Conservation (phyloP, 2,888 invertebrate species). For the Adelognathus sp. region DNA sequence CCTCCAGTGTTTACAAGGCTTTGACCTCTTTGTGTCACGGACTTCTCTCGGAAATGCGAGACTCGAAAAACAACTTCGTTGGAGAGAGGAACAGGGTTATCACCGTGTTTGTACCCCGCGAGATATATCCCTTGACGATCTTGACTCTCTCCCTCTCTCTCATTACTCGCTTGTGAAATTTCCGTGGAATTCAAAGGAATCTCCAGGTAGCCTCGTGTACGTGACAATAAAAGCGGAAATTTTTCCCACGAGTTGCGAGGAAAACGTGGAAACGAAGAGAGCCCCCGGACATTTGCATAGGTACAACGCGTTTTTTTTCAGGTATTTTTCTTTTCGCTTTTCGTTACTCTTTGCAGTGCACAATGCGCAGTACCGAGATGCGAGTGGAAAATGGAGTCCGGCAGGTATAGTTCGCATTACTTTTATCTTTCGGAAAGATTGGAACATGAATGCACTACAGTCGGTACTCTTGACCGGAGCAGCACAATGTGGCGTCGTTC, state of each 20-base stretch:
- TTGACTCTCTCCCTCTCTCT: slow-evolving; percentile 28
- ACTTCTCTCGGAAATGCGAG: slow-evolving; percentile 48
- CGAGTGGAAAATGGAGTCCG: neutral
- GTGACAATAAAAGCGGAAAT: slow-evolving; percentile 18
- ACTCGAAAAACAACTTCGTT: slow-evolving; percentile 55
- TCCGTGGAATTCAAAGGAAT: slow-evolving; percentile 45
- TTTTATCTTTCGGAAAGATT: too few species aligned
- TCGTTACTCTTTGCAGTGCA: neutral
- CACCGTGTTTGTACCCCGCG: neutral
- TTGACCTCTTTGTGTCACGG: slow-evolving; percentile 55
- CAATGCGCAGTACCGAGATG: neutral
- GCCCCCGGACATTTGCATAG: neutral
- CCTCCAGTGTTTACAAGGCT: slow-evolving; percentile 48
- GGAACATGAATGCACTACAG: neutral
- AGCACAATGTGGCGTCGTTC: neutral
- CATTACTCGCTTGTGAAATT: slow-evolving; percentile 22
- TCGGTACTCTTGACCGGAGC: neutral
- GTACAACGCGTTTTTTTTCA: neutral
- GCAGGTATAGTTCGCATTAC: neutral
- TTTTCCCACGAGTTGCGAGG: neutral
- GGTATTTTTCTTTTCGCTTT: neutral
- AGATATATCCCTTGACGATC: slow-evolving; percentile 41
- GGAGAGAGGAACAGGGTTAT: neutral
- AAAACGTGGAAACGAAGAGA: neutral
- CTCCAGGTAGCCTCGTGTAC: slow-evolving; percentile 29